Percentiles rank a stretch among this genome's conserved stretches.
These are phyloP conservation scores for Eptatretus atami DNA, from an alignment of 2,797 vertebrate genomes.

Conservation along the genomic window DNA sequence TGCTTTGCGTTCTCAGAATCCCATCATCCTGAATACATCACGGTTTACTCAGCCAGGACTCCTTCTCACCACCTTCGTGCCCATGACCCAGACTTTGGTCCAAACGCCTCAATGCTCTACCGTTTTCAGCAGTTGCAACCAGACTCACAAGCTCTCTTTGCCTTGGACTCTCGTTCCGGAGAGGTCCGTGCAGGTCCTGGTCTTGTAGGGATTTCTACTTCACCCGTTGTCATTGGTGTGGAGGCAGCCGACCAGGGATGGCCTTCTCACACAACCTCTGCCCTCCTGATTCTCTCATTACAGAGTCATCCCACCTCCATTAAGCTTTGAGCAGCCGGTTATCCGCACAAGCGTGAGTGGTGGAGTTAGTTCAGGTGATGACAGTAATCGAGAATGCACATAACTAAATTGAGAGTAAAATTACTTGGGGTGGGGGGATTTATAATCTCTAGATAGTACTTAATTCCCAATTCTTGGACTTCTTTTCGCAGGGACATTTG, in stretches of 20 bases:
- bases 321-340: no score
- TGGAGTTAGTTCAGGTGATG: no score
- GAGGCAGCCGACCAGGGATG: constrained; percentile 74
- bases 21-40: constrained; percentile 31
- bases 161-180: constrained; percentile 53
- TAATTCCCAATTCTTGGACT: no score
- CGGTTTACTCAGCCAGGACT: constrained; percentile 19
- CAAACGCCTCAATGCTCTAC: constrained; percentile 79
- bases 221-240: constrained; percentile 33
- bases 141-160: constrained; percentile 13
- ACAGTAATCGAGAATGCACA: no score
- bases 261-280: constrained; percentile 53
- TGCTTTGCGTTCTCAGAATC: constrained; percentile 13
- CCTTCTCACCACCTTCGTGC: constrained; percentile 54
- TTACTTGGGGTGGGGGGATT: no score
- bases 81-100: constrained; percentile 70
- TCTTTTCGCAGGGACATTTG: constrained; percentile 28
- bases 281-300: constrained; percentile 33
- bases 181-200: constrained; percentile 33
- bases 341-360: no score
- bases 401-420: no score
- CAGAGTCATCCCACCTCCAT: no score
- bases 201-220: constrained; percentile 8
- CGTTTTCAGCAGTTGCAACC: constrained; percentile 22
- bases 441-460: no score